Percentiles rank a stretch among this genome's conserved stretches.
These are phyloP conservation scores for Camptogramma bilineatum DNA, from an alignment of 2,888 invertebrate genomes.

Conservation along the genomic window DNA sequence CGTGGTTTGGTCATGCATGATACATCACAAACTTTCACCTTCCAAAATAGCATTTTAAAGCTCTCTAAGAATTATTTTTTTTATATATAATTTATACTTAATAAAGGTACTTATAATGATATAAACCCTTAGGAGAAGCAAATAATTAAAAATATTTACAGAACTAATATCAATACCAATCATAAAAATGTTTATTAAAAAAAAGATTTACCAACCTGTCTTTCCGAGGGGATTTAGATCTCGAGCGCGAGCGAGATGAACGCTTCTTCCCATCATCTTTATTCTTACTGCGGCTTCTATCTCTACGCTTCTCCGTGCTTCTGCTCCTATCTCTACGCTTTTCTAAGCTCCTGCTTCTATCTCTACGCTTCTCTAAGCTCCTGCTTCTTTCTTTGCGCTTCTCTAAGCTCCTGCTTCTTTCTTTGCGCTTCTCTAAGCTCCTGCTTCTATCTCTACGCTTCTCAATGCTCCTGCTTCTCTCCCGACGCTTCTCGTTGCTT, in stretches of 20 bases:
- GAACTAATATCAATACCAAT: too few species aligned
- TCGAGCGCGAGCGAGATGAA: conserved; percentile 44
- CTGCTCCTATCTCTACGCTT: conserved; percentile 29
- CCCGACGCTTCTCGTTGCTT: conserved; percentile 22
- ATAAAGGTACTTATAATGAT: too few species aligned
- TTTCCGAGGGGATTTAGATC: conserved; percentile 51
- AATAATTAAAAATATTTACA: too few species aligned
- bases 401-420: conserved; percentile 28
- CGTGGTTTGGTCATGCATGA: too few species aligned
- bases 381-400: conserved; percentile 25
- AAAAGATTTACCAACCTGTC: conserved; percentile 40
- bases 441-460: conserved; percentile 35
- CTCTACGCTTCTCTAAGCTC: conserved; percentile 47
- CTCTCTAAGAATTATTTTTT: too few species aligned
- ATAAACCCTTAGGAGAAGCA: too few species aligned
- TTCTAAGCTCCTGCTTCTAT: conserved; percentile 36
- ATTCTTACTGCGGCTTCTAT: conserved; percentile 30
- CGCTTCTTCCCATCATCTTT: conserved; percentile 43
- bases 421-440: conserved; percentile 21
- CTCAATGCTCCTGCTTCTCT: conserved; percentile 28
- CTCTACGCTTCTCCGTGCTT: conserved; percentile 48
- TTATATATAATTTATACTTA: too few species aligned
- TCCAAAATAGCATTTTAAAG: too few species aligned
- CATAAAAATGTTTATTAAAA: too few species aligned
- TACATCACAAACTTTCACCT: too few species aligned